Evolutionary conservation across 2,888 invertebrate species (phyloP).

Genomic region (Pammene fasciana): DNA sequence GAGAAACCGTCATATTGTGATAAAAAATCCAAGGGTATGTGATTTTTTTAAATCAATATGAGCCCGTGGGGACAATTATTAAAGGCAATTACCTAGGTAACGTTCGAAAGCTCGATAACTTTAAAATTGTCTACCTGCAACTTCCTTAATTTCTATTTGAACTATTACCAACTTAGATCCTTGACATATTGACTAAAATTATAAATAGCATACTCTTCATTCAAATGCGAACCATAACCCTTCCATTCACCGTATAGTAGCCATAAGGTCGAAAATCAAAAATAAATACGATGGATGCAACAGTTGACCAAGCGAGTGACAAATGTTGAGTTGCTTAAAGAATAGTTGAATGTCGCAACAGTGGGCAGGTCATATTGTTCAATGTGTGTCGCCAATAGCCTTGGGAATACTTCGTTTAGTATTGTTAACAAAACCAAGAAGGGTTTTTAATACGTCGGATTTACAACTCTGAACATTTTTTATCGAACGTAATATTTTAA

Average conservation of each 20-base stretch:
- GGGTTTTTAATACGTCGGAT: background rate
- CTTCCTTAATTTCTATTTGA: too few relatives aligned
- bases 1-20: too few relatives aligned
- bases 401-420: background rate
- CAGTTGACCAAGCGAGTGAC: slow-evolving; percentile 30
- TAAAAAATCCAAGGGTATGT: too few relatives aligned
- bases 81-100: too few relatives aligned
- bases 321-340: slow-evolving; percentile 29
- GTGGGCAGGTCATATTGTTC: slow-evolving; percentile 4
- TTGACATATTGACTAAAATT: background rate
- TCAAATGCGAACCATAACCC: background rate
- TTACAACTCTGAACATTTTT: too few relatives aligned
- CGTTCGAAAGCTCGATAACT: too few relatives aligned
- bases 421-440: background rate
- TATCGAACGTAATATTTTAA: too few relatives aligned
- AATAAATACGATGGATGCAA: slow-evolving; percentile 3
- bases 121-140: too few relatives aligned
- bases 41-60: too few relatives aligned
- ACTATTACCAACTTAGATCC: too few relatives aligned
- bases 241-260: background rate
- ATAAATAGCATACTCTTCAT: too few relatives aligned
- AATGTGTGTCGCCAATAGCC: slow-evolving; percentile 11
- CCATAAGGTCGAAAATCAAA: slow-evolving; percentile 9
- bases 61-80: too few relatives aligned
- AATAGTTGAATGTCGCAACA: slow-evolving; percentile 22